Evolutionary conservation across 2,797 vertebrate genomes (phyloP), one percentile per base, ranked within the genome.

Genomic region (Champsocephalus esox): DNA sequence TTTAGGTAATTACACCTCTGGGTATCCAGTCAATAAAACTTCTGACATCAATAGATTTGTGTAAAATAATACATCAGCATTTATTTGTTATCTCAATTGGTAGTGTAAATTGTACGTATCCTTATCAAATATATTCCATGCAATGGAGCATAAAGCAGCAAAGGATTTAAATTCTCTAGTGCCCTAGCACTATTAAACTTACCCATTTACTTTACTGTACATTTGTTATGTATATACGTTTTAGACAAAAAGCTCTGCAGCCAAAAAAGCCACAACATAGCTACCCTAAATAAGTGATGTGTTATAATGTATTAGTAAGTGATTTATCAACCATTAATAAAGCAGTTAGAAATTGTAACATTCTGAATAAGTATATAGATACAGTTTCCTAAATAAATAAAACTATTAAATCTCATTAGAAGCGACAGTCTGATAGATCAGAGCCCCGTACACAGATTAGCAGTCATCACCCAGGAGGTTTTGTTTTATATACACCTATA

Each of bases 401-500:
- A n/a, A 50, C 9, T 21, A 55, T 28, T 5, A 70, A 32, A 69
- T 49, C 19, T 63, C 3, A 62, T 7, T 48, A 32, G 8, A 24
- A 9, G 21, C 12, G 45, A 56, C 45, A 74, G 17, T 59, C 63
- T 38, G 4, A 50, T 19, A 16, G 24, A 38, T 65, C 50, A 83
- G 50, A 5, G 58, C 38, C 55, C 28, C 45, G 16, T 49, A 57
- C 51, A 55, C 66, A 80, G 38, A 72, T 19, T 56, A 67, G 9
- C 65, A 67, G 41, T 70, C 52, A 73, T 34, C 65, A 59, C 11
- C 7, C 21, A 71, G 48, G 38, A 75, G 28, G 12, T 24, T 54
- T 55, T 17, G 50, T 5, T 17, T 13, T 54, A 72, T 59, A 9
- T 28, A 46, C 38, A 73, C 70, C 32, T 11, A 69, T 46, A 75